Evolutionary conservation across 2,888 invertebrate genomes (phyloP).

Genomic region (Unio delphinus): DNA sequence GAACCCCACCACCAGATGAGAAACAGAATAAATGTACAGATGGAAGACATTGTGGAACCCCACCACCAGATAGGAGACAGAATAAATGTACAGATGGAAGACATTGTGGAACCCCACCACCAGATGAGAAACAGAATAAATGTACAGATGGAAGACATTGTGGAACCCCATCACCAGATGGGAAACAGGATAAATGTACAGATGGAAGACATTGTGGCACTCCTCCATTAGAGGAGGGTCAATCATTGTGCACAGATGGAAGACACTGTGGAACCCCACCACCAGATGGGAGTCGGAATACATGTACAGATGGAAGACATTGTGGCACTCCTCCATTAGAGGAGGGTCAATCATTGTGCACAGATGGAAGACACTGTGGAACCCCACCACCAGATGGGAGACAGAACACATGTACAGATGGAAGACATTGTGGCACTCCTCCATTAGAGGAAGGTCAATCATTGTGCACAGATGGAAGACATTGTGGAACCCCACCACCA

Average conservation of each 20-base stretch:
- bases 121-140: constrained; percentile 5
- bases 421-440: constrained; percentile 17
- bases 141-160: constrained; percentile 32
- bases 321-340: constrained; percentile 15
- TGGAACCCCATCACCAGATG: constrained; percentile 27
- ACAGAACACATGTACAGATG: constrained; percentile 13
- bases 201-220: constrained; percentile 32
- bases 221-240: constrained; percentile 28
- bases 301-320: constrained; percentile 9
- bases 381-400: constrained; percentile 29
- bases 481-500: constrained; percentile 37
- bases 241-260: constrained; percentile 13
- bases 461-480: constrained; percentile 29
- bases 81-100: constrained; percentile 33
- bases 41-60: constrained; percentile 40
- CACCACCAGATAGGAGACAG: constrained; percentile 11
- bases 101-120: constrained; percentile 39
- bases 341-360: constrained; percentile 10
- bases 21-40: constrained; percentile 20
- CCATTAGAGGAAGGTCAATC: constrained; percentile 7
- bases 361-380: constrained; percentile 37
- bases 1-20: constrained; percentile 20
- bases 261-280: constrained; percentile 4
- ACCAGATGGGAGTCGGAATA: constrained; percentile 1
- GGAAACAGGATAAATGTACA: background rate